Conservation (phyloP, 2,888 invertebrate genomes). For the Cordilura impudica region DNA sequence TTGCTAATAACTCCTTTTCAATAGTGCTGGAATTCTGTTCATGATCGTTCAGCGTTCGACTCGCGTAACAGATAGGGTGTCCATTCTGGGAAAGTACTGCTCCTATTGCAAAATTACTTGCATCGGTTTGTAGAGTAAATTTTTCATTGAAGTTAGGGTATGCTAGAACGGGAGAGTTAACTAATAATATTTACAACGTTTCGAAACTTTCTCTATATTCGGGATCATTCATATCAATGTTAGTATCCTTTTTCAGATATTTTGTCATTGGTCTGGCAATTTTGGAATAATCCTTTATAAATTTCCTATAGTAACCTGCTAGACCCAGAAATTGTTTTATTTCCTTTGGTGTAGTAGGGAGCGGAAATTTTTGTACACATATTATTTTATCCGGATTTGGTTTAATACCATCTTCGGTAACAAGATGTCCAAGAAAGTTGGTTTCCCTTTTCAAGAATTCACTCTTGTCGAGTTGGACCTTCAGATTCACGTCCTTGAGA, state of each 20-base stretch:
- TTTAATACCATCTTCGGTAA: too few species aligned
- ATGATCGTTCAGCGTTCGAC: constrained; percentile 9
- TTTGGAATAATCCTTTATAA: too few species aligned
- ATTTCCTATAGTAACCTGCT: too few species aligned
- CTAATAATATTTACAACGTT: constrained; percentile 28
- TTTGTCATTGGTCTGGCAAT: too few species aligned
- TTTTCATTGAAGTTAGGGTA: constrained; percentile 33
- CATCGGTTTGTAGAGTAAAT: constrained; percentile 22
- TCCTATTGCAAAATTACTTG: constrained; percentile 20
- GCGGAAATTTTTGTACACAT: too few species aligned
- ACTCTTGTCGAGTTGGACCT: too few species aligned
- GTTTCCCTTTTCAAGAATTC: neutral
- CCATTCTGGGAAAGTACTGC: constrained; percentile 8
- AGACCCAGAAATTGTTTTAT: too few species aligned
- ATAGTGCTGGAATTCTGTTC: constrained; percentile 15
- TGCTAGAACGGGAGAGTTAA: constrained; percentile 24
- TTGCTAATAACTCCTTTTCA: constrained; percentile 42
- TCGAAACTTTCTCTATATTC: too few species aligned
- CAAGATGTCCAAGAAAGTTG: too few species aligned
- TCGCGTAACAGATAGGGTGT: constrained; percentile 15
- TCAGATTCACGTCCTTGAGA: constrained; percentile 19
- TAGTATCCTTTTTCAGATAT: too few species aligned
- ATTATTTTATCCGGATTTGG: too few species aligned
- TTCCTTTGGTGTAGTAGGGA: too few species aligned
- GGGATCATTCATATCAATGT: neutral